Evolutionary conservation across 2,113 vertebrate genomes (phyloP), one percentile per base, ranked within the genome.

Genomic region (Podarcis cretensis): DNA sequence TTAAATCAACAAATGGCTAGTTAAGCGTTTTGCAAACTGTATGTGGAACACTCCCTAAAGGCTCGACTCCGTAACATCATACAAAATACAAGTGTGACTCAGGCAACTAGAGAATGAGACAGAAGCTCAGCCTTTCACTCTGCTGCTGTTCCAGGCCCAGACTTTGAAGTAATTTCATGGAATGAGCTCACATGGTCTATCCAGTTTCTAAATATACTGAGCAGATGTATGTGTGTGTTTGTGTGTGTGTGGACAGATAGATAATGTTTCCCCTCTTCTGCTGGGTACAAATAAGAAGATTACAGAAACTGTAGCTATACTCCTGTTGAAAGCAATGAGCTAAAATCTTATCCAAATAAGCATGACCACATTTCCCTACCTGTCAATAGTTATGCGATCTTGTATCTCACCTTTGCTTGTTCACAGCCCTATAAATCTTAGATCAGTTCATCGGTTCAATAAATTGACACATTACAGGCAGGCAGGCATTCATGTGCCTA

Each of bases 121-220:
- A 54, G 69, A 84, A 84, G 12, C 66, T 86, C 83, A 94, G 86
- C 59, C 88, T 94, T 88, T 77, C 5, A 35, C 82, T 89, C 80
- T 81, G 59, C 20, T 91, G 82, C 76, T 84, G 54, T 90, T 82
- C 89, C 0, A 0, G 86, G 80, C 82, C 88, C 35, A 78, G 69
- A 80, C 8, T 27, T 43, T 65, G 32, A 81, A 81, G 79, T 54
- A 35, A 63, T 81, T 81, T 37, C 57, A 63, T 32, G 66, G 25
- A 48, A 18, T 30, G n/a, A 21, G 16, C 37, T 83, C 27, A 30
- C n/a, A 30, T 10, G 5, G 20, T 32, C 25, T 43, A 48, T 18
- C 27, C 37, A 27, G 18, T n/a, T n/a, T 43, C 20, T 21, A 43
- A 84, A 40, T n/a, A 69, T 27, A 21, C 27, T 68, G 35, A 12